A percentile compares a stretch with the other conserved stretches of the same genome.
Evolutionary conservation across 2,797 vertebrate species (phyloP).

Genomic region (Epinephelus malabaricus): DNA sequence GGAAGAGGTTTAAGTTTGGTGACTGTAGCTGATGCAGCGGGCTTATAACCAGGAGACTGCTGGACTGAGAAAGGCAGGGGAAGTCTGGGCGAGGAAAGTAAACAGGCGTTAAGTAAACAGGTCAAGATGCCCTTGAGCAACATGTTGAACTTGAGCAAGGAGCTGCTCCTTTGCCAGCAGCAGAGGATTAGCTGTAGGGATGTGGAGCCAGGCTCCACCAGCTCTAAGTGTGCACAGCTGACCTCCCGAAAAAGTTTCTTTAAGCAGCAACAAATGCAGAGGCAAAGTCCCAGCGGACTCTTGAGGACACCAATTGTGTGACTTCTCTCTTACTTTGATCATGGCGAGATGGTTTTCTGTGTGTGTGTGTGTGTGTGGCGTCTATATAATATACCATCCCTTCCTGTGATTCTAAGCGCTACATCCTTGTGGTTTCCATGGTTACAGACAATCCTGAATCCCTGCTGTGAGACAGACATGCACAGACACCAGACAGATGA

Average conservation of each 20-base stretch:
- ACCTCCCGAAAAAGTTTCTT: not conserved
- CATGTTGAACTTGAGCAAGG: constrained; percentile 25
- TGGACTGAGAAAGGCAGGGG: constrained; percentile 16
- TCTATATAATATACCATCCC: constrained; percentile 17
- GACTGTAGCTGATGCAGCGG: not conserved
- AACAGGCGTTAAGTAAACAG: constrained; percentile 45
- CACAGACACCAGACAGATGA: constrained; percentile 57
- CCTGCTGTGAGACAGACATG: constrained; percentile 44
- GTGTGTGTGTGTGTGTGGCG: constrained; percentile 29
- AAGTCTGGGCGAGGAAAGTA: constrained; percentile 26
- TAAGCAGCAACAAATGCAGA: not conserved
- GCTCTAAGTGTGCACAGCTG: not conserved
- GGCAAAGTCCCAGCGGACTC: not conserved
- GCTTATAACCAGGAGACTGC: constrained; percentile 16
- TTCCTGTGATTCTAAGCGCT: constrained; percentile 45
- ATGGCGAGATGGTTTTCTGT: constrained; percentile 18
- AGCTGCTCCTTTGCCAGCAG: constrained; percentile 17
- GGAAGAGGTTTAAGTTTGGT: constrained; percentile 17
- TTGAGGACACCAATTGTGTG: not conserved
- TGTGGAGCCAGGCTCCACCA: not conserved
- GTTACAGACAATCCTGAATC: constrained; percentile 78
- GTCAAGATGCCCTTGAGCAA: constrained; percentile 48
- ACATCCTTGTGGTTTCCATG: constrained; percentile 82
- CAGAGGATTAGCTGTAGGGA: not conserved
- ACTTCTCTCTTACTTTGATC: constrained; percentile 49